phyloP scores from a whole-genome alignment of 2,888 invertebrate genomes.

The Molorchus minor region DNA sequence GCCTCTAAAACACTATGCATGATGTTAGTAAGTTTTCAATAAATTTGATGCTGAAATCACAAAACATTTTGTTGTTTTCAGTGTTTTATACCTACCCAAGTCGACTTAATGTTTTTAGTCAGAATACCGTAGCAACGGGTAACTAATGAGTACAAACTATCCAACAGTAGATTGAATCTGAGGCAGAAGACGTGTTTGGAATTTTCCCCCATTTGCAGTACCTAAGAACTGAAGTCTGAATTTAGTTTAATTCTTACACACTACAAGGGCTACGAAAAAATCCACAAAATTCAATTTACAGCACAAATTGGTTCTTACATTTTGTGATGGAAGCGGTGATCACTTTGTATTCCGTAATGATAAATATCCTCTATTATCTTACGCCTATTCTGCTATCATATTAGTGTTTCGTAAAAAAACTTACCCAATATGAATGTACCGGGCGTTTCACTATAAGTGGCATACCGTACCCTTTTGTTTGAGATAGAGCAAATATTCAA shows the following conservation, averaged over 20 bases:
- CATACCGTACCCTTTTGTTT: too few species aligned
- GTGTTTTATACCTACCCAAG: slow-evolving; percentile 15
- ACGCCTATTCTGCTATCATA: too few species aligned
- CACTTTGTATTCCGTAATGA: slow-evolving; percentile 6
- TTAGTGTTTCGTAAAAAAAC: too few species aligned
- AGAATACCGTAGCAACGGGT: slow-evolving; percentile 9
- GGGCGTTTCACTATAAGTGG: too few species aligned
- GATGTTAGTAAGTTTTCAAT: slow-evolving; percentile 1
- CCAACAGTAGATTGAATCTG: slow-evolving; percentile 47
- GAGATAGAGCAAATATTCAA: too few species aligned
- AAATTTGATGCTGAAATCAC: slow-evolving; percentile 1
- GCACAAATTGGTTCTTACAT: slow-evolving; percentile 17
- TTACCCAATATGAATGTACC: too few species aligned
- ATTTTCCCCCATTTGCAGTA: slow-evolving; percentile 26
- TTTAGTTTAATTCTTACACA: slow-evolving; percentile 22
- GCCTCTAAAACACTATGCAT: too few species aligned
- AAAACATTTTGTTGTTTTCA: slow-evolving; percentile 2
- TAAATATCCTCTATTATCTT: slow-evolving; percentile 13
- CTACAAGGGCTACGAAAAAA: slow-evolving; percentile 9
- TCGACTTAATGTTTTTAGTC: slow-evolving; percentile 16
- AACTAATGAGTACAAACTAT: slow-evolving; percentile 49
- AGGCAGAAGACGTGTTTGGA: slow-evolving; percentile 44
- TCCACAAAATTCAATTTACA: slow-evolving; percentile 13
- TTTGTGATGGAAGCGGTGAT: slow-evolving; percentile 2
- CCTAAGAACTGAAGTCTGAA: not conserved